Evolutionary conservation across 1,140 invertebrate genomes (phyloP), one percentile per base, ranked within the genome.

Genomic region (Drosophila ananassae): DNA sequence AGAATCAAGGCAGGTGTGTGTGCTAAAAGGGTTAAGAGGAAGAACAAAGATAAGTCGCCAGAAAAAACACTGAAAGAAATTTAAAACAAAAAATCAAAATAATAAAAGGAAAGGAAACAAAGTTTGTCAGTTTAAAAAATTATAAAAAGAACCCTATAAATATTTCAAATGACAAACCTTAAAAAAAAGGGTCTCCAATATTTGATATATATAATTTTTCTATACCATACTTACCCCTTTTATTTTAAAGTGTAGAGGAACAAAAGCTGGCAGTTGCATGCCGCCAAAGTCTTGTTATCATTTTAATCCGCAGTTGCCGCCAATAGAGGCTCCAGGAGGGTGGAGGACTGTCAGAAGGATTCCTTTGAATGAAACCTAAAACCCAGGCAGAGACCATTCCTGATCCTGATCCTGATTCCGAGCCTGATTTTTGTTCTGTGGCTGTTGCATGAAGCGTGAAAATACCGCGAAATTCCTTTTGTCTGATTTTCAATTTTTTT

Each of bases 401-500:
- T n/a, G 54, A 37, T 32, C 37, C 61, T 44, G 24, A 28, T 53
- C 4, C 54, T 47, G 10, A 61, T 51, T 21, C 28, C 39, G 34
- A 54, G 34, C 8, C 63, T 37, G 46, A 24, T 61, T 50, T 56
- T 48, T 41, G 17, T 17, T 37, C 48, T 13, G 61, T 34, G 64
- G 46, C 30, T 56, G 72, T 54, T 73, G 75, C 66, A 46, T 77
- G 57, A 91, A 87, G 90, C 90, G 90, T 91, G 69, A 91, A 91
- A 91, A 91, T 91, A 91, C 90, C 89, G 84, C 90, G 90, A 91
- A 91, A 87, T 87, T 77, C 79, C 24, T 39, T 62, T 82, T 82
- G 79, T 82, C 41, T 50, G 32, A 17, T 66, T 28, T 41, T 13
- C 25, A 41, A 21, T 51, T 41, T 32, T n/a, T 30, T 56, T 10